Conservation (phyloP, 2,113 vertebrate genomes). For the Spea bombifrons region DNA sequence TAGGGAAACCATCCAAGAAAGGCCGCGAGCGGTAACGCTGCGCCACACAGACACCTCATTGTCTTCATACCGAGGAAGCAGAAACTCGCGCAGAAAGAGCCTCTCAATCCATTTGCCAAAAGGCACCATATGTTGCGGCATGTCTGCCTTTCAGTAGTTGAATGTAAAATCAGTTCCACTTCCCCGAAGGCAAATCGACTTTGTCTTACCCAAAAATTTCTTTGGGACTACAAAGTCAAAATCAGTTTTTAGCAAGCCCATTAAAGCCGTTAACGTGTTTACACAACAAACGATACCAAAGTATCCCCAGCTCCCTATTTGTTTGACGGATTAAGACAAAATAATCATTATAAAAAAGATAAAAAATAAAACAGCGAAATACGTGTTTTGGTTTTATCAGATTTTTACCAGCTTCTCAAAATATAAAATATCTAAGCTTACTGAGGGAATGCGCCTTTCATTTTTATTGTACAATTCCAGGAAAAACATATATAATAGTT, state of each 20-base stretch:
- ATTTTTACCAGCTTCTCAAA: too few species aligned
- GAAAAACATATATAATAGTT: too few species aligned
- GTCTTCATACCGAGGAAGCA: background rate
- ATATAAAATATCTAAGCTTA: too few species aligned
- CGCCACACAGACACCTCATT: background rate
- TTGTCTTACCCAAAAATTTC: background rate
- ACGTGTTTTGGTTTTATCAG: too few species aligned
- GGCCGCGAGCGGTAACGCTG: too few species aligned
- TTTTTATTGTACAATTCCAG: too few species aligned
- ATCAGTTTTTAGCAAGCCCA: background rate
- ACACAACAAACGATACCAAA: background rate
- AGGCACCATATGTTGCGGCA: background rate
- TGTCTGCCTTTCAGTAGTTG: background rate
- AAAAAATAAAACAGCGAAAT: too few species aligned
- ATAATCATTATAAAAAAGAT: too few species aligned
- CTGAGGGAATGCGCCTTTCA: too few species aligned
- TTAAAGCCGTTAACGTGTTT: background rate
- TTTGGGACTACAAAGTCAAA: background rate
- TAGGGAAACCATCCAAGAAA: too few species aligned
- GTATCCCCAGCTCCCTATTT: too few species aligned
- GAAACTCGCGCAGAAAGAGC: background rate
- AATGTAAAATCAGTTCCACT: background rate
- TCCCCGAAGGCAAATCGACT: background rate
- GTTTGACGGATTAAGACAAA: too few species aligned
- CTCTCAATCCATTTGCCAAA: background rate